phyloP scores from a whole-genome alignment of 2,797 vertebrate species.

The Rallus crepitans region DNA sequence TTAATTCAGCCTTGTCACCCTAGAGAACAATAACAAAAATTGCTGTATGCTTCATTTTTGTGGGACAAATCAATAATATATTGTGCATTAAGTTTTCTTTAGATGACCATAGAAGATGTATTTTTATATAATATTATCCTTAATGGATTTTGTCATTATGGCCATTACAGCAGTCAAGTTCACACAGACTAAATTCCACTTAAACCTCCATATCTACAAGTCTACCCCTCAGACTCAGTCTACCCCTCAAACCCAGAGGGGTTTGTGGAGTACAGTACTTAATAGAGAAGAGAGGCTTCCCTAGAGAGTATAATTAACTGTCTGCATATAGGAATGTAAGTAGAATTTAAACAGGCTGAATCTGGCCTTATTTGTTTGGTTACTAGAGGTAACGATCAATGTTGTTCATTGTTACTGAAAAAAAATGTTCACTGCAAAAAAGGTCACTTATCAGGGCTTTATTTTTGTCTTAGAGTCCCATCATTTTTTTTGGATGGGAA shows the following conservation, averaged over 20 bases:
- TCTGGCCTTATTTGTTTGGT: not conserved
- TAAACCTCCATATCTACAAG: not conserved
- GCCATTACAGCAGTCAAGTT: not conserved
- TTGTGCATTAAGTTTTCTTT: not conserved
- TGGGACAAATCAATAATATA: not conserved
- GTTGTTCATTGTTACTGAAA: not conserved
- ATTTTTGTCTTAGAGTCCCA: not conserved
- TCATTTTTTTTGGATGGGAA: not conserved
- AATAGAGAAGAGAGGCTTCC: not conserved
- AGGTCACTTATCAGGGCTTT: not conserved
- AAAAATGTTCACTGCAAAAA: not conserved
- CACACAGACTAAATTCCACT: not conserved
- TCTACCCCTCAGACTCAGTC: not conserved
- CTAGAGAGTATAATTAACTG: not conserved
- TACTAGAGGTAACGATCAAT: accelerated
- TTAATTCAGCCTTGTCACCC: not conserved
- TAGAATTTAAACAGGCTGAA: not conserved
- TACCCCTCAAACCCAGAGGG: not conserved
- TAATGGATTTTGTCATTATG: not conserved
- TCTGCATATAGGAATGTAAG: not conserved
- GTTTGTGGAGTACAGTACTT: too few relatives aligned
- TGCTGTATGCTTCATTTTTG: not conserved
- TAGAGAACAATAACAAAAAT: not conserved
- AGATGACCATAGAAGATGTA: not conserved
- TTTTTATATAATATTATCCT: not conserved